Conservation (phyloP, 2,888 invertebrate species). For the Zaprionus obscuricornis region DNA sequence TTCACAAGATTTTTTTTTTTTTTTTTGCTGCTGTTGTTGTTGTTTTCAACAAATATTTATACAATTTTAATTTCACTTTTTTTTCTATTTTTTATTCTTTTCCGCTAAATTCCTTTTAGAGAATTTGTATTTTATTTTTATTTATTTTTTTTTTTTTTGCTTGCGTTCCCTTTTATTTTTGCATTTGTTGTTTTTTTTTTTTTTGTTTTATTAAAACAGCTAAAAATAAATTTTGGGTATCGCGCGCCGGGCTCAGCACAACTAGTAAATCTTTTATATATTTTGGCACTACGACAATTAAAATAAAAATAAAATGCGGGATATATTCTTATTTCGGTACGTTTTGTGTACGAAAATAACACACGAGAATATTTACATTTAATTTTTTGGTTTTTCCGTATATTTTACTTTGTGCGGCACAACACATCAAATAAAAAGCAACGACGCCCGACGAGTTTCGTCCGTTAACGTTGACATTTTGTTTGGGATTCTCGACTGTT, state of each 20-base stretch:
- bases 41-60: constrained; percentile 27
- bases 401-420: constrained; percentile 39
- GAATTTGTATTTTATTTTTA: too few species aligned
- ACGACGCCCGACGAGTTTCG: constrained; percentile 53
- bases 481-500: constrained; percentile 68
- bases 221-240: too few species aligned
- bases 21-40: constrained; percentile 26
- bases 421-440: too few species aligned
- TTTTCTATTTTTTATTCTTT: constrained; percentile 14
- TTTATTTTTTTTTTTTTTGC: too few species aligned
- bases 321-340: too few species aligned
- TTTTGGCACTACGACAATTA: too few species aligned
- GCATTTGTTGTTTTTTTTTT: constrained; percentile 4
- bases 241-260: too few species aligned
- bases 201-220: too few species aligned
- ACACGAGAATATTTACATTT: too few species aligned
- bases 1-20: constrained; percentile 25
- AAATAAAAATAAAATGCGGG: too few species aligned
- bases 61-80: constrained; percentile 34
- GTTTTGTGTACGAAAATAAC: too few species aligned
- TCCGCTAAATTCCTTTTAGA: constrained; percentile 31
- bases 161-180: constrained; percentile 5
- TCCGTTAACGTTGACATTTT: constrained; percentile 73
- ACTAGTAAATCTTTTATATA: too few species aligned
- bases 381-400: constrained; percentile 4